Evolutionary conservation across 2,113 vertebrate species (phyloP).

Genomic region (Blennius ocellaris): DNA sequence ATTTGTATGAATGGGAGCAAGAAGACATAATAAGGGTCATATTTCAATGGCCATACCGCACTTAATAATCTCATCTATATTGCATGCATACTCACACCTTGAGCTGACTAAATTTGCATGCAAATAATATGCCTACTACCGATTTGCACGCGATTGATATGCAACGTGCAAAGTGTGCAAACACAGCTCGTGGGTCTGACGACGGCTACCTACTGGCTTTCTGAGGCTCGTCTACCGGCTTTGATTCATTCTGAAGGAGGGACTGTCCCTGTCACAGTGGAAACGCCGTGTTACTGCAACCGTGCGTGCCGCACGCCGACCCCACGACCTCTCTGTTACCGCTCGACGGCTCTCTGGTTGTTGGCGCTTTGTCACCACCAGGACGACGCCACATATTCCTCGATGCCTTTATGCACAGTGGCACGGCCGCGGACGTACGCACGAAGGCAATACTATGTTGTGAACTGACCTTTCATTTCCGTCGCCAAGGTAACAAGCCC

Average conservation of each 20-base stretch:
- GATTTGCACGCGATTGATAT: slow-evolving; percentile 10
- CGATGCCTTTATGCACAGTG: slow-evolving; percentile 14
- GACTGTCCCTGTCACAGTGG: slow-evolving; percentile 39
- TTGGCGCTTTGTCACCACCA: slow-evolving; percentile 26
- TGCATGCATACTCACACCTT: not conserved
- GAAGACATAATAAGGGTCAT: slow-evolving; percentile 1
- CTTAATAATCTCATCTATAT: slow-evolving; percentile 10
- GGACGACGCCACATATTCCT: slow-evolving; percentile 16
- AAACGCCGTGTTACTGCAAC: slow-evolving; percentile 18
- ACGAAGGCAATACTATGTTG: not conserved
- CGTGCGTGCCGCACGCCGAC: not conserved
- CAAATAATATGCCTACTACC: not conserved
- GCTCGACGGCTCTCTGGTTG: slow-evolving; percentile 12
- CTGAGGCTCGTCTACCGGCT: slow-evolving; percentile 14
- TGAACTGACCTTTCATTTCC: slow-evolving; percentile 69
- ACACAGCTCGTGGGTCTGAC: slow-evolving; percentile 16
- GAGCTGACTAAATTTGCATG: slow-evolving; percentile 1
- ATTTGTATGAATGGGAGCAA: slow-evolving; percentile 25
- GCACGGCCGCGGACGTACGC: slow-evolving; percentile 9
- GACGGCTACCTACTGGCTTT: slow-evolving; percentile 14
- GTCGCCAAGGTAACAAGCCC: slow-evolving; percentile 79
- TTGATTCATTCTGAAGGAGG: slow-evolving; percentile 23
- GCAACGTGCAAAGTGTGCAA: not conserved
- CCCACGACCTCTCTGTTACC: slow-evolving; percentile 1
- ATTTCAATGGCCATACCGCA: slow-evolving; percentile 6